Evolutionary conservation across 2,797 vertebrate species (phyloP).

Genomic region (Todus mexicanus): DNA sequence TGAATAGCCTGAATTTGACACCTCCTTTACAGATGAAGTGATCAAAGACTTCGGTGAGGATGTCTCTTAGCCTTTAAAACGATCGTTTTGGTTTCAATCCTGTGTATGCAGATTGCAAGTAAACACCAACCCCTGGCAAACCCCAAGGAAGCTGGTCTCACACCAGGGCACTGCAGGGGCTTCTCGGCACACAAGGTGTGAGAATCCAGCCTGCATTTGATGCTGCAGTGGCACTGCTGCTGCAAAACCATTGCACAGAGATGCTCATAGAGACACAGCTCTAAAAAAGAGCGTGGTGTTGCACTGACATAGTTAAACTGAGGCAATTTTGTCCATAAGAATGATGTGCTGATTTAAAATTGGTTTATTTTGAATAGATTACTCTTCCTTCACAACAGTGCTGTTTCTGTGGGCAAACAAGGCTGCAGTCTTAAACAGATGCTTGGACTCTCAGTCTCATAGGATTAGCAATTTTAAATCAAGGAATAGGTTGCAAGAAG

Average conservation of each 20-base stretch:
- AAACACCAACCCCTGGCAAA: background rate
- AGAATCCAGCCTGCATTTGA: background rate
- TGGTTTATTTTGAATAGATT: background rate
- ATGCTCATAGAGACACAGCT: background rate
- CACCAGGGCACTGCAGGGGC: background rate
- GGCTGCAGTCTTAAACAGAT: background rate
- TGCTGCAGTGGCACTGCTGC: background rate
- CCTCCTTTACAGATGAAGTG: background rate
- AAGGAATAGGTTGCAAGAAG: background rate
- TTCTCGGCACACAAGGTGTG: background rate
- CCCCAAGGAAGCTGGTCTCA: background rate
- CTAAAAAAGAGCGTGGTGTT: background rate
- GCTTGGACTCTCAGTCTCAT: background rate
- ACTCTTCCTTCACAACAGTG: background rate
- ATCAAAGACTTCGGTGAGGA: background rate
- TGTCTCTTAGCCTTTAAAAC: background rate
- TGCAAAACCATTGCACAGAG: background rate
- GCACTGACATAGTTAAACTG: background rate
- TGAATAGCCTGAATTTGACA: background rate
- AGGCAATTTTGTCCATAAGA: background rate
- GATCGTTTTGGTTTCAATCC: background rate
- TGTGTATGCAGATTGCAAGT: background rate
- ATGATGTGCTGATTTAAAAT: background rate
- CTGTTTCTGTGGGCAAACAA: background rate
- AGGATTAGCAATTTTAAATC: background rate